Percentiles rank a stretch among this genome's conserved stretches.
phyloP scores from a whole-genome alignment of 2,797 vertebrate genomes.

The Chiroxiphia lanceolata region DNA sequence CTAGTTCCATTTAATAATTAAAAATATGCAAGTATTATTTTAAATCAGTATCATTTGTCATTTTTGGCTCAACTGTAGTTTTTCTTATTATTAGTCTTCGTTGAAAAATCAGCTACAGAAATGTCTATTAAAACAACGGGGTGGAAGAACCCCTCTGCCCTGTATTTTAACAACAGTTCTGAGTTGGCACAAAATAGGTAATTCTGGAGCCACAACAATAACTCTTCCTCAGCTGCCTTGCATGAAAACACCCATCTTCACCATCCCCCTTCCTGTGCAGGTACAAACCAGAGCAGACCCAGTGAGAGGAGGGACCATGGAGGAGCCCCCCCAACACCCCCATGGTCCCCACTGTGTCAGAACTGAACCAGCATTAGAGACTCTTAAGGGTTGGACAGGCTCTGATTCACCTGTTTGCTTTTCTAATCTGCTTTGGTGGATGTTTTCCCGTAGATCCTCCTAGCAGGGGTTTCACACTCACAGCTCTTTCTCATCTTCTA shows the following conservation, averaged over 20 bases:
- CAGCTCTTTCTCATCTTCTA: neutral
- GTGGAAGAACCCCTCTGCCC: neutral
- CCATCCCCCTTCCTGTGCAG: neutral
- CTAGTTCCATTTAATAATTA: constrained; percentile 14
- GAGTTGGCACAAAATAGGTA: neutral
- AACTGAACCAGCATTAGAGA: neutral
- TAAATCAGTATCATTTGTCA: constrained; percentile 24
- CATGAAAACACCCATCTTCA: neutral
- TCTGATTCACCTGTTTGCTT: neutral
- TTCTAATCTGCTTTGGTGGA: neutral
- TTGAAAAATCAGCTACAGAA: constrained; percentile 54
- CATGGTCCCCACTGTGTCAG: neutral
- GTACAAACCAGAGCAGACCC: neutral
- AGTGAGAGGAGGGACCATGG: rapidly evolving
- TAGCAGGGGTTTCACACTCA: neutral
- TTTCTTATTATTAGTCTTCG: constrained; percentile 24
- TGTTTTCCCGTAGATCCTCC: neutral
- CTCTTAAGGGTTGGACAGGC: rapidly evolving
- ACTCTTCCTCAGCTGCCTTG: neutral
- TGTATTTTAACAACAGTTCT: neutral
- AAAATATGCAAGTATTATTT: constrained; percentile 54
- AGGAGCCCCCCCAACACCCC: neutral
- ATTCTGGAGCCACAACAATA: neutral
- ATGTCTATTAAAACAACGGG: neutral
- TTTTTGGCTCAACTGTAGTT: constrained; percentile 51